Percentiles rank a stretch among this genome's conserved stretches.
Evolutionary conservation across 1,140 invertebrate genomes (phyloP).

Genomic region (Drusus annulatus): DNA sequence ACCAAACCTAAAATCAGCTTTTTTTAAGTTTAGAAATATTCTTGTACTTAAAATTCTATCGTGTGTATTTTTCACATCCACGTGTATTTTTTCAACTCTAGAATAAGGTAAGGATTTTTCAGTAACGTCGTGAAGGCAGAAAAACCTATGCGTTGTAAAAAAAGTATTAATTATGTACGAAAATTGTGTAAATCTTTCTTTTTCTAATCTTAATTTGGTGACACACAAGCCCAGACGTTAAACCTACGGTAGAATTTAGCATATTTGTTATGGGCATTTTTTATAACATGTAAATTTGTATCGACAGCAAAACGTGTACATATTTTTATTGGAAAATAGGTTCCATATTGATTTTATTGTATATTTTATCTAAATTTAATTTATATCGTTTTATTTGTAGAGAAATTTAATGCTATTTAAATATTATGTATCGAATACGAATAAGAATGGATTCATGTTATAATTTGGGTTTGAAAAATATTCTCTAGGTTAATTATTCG

Average conservation of each 20-base stretch:
- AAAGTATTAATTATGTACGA: too few relatives aligned
- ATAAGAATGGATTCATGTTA: conserved; percentile 16
- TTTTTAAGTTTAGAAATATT: not conserved
- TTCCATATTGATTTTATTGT: conserved; percentile 33
- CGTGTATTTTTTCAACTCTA: too few relatives aligned
- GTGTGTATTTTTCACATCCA: too few relatives aligned
- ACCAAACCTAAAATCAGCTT: too few relatives aligned
- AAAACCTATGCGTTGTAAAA: too few relatives aligned
- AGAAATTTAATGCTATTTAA: conserved; percentile 39
- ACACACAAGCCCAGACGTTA: not conserved
- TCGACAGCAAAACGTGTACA: conserved; percentile 9
- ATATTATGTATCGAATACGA: conserved; percentile 20
- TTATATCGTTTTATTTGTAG: conserved; percentile 37
- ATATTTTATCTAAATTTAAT: conserved; percentile 42
- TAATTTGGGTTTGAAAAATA: conserved; percentile 17
- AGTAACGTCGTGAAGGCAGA: too few relatives aligned
- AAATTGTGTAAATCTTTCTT: not conserved
- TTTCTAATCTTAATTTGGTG: not conserved
- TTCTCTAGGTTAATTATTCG: conserved; percentile 21
- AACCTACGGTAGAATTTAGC: not conserved
- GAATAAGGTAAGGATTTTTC: too few relatives aligned
- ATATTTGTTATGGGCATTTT: conserved; percentile 35
- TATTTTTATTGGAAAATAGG: conserved; percentile 7
- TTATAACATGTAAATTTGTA: conserved; percentile 24
- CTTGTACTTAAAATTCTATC: too few relatives aligned